Base-by-base conservation (phyloP, 1,140 invertebrate genomes). In the Teleogryllus occipitalis region DNA sequence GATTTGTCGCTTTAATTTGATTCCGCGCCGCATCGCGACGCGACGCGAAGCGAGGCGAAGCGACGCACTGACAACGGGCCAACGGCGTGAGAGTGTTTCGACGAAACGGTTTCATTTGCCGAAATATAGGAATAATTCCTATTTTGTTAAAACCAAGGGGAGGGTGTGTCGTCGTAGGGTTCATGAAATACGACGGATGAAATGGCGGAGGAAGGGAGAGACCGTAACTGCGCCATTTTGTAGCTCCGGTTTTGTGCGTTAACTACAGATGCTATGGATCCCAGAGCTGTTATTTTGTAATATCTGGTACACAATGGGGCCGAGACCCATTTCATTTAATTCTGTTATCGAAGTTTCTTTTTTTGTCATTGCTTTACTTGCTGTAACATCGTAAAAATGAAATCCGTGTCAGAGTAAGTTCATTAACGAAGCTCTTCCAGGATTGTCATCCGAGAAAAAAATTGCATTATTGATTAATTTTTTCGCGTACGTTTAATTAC, bases 1-100 rank as follows among this genome's bases (percentile, higher is more conserved):
- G 54, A 65, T 65, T 65, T 65, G 54, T 65, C 54, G 54, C 54
- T 65, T 65, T 65, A 65, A 65, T 65, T 65, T 65, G 54, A 65
- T 65, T 65, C 18, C 18, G 54, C 54, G 2, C 54, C 54, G 1
- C 27, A 7, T 3, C 54, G 54, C 10, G 2, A 65, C 2, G 18
- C 54, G 10, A 18, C 1, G 54, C 18, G 10, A 65, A 1, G 10
- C 18, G 54, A 65, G 0, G 54, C 54, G 54, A 65, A 2, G 54
- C 54, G 54, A 39, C 18, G 54, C 54, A 7, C 18, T 65, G 54
- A 18, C 18, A 7, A 65, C 54, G 10, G 10, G 10, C 10, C 54
- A 14, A 7, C 18, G 18, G 18, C 54, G 54, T 3, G 10, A 18
- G 18, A 2, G 18, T 7, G 54, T 7, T 65, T 65, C 54, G 10